These are phyloP conservation scores for Drosophila erecta DNA, from an alignment of 1,140 invertebrate genomes.

Conservation along the genomic window DNA sequence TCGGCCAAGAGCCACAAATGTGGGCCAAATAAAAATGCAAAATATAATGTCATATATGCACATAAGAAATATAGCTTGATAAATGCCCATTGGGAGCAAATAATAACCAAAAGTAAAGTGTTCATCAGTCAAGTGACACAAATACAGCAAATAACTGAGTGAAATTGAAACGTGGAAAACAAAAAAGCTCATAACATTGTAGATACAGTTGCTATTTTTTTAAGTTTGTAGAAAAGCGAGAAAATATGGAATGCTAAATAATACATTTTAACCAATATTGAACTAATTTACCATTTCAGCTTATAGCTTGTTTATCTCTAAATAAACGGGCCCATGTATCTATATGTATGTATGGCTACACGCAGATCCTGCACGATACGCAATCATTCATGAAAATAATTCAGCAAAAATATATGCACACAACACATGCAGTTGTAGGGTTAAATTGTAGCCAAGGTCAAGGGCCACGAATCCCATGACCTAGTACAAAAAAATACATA, in stretches of 20 bases:
- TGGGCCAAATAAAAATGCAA: conserved; percentile 13
- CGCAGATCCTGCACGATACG: conserved; percentile 25
- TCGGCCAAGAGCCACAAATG: conserved; percentile 20
- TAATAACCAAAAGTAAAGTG: neutral
- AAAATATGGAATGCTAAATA: neutral
- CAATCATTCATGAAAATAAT: conserved; percentile 28
- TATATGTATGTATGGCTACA: conserved; percentile 68
- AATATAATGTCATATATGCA: conserved; percentile 1
- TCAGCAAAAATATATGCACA: conserved; percentile 10
- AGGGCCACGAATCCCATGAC: conserved; percentile 61
- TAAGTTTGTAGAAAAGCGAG: neutral
- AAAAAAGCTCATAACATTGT: too few species aligned
- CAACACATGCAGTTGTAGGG: conserved; percentile 5
- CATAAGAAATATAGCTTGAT: neutral
- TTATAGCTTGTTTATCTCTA: conserved; percentile 44
- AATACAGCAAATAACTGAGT: neutral
- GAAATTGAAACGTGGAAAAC: neutral
- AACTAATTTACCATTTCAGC: conserved; percentile 45
- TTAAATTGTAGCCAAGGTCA: conserved; percentile 58
- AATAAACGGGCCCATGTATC: conserved; percentile 62
- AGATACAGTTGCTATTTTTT: too few species aligned
- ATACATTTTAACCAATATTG: neutral
- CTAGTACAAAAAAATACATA: conserved; percentile 49
- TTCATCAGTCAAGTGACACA: neutral
- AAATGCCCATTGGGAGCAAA: conserved; percentile 2